Conservation (phyloP, 2,797 vertebrate species). For the Sebastes elongatus region DNA sequence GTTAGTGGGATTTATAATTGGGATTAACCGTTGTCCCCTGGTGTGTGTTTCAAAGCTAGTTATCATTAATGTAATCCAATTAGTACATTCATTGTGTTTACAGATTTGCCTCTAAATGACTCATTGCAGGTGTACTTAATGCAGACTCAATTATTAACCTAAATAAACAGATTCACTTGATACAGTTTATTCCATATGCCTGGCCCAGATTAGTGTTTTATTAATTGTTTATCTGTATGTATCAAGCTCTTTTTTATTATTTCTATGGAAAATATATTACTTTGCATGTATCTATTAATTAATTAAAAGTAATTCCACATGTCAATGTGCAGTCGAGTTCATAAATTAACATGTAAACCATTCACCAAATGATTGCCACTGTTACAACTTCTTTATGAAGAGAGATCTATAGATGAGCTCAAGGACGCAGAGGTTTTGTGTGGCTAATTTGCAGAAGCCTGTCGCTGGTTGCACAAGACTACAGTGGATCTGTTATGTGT, state of each 20-base stretch:
- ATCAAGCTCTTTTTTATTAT: neutral
- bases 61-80: conserved; percentile 75
- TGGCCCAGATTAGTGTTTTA: neutral
- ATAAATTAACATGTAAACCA: neutral
- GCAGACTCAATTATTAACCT: conserved; percentile 18
- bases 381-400: no score
- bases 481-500: neutral
- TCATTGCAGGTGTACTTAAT: conserved; percentile 48
- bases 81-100: conserved; percentile 55
- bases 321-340: neutral
- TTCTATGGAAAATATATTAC: neutral
- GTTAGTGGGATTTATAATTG: conserved; percentile 70
- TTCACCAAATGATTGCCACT: no score
- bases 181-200: conserved; percentile 4
- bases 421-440: neutral
- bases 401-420: neutral
- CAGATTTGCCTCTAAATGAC: conserved; percentile 50
- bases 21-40: conserved; percentile 67
- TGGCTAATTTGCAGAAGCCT: neutral
- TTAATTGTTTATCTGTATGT: neutral
- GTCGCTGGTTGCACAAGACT: neutral
- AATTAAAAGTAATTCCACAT: neutral
- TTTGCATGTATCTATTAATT: neutral
- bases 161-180: conserved; percentile 16
- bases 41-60: conserved; percentile 63